These are phyloP conservation scores for Camponotus fellah DNA, from an alignment of 2,888 invertebrate genomes.

Conservation along the genomic window DNA sequence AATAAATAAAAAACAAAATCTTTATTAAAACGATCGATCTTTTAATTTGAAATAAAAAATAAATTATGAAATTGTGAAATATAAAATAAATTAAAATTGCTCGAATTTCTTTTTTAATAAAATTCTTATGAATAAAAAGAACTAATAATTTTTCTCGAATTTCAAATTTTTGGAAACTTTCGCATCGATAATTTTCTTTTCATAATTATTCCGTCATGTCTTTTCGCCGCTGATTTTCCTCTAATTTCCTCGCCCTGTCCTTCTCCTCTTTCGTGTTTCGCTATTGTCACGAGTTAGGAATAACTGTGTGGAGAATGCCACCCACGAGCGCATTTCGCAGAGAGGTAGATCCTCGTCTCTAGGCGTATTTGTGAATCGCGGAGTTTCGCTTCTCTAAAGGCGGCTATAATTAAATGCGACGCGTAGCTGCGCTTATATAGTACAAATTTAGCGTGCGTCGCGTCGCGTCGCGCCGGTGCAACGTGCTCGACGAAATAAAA, in stretches of 20 bases:
- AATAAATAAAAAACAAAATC: background rate
- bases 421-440: conserved; percentile 58
- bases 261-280: background rate
- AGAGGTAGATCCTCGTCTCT: conserved; percentile 51
- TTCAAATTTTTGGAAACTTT: background rate
- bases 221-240: background rate
- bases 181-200: background rate
- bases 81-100: background rate
- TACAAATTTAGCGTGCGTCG: conserved; percentile 40
- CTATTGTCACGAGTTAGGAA: background rate
- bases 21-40: background rate
- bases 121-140: background rate
- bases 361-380: conserved; percentile 70
- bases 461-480: conserved; percentile 47
- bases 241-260: background rate
- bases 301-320: conserved; percentile 39
- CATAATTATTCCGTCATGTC: background rate
- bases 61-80: background rate
- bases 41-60: background rate
- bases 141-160: background rate
- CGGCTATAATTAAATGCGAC: conserved; percentile 72
- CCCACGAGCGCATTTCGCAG: conserved; percentile 27
- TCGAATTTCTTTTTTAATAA: background rate
- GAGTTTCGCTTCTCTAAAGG: conserved; percentile 67
- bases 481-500: conserved; percentile 62